These are phyloP conservation scores for Alligator mississippiensis DNA, from an alignment of 2,113 vertebrate genomes.

Conservation along the genomic window DNA sequence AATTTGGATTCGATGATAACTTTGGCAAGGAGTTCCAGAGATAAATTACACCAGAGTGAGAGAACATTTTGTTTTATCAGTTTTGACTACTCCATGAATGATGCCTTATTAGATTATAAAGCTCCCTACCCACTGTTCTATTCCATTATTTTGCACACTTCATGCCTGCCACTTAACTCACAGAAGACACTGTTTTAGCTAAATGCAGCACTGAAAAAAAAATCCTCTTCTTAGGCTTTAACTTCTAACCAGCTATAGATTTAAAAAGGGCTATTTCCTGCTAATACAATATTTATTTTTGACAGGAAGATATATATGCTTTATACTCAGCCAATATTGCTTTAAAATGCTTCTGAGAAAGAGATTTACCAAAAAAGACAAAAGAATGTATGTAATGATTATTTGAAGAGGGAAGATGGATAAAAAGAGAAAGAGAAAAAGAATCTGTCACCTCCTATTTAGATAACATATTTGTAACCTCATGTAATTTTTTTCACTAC, in stretches of 20 bases:
- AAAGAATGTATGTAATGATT: not conserved
- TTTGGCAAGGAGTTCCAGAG: not conserved
- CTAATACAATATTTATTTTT: not conserved
- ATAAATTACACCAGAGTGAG: fast-evolving
- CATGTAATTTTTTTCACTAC: not conserved
- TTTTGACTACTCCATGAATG: not conserved
- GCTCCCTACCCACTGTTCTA: not conserved
- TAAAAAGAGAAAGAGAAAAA: not conserved
- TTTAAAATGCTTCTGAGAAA: not conserved
- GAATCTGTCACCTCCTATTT: not conserved
- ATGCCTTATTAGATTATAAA: not conserved
- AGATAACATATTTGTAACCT: not conserved
- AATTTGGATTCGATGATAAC: not conserved
- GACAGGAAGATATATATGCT: not conserved
- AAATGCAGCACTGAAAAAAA: not conserved
- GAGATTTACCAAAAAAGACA: not conserved
- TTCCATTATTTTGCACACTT: not conserved
- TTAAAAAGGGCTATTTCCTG: not conserved
- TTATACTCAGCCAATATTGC: no score
- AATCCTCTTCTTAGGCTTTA: not conserved
- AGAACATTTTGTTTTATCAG: not conserved
- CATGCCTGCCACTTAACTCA: not conserved
- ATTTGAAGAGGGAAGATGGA: not conserved
- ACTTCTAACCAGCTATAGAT: not conserved
- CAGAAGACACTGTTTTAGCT: not conserved